These are phyloP conservation scores for Hypercompe scribonia DNA, from an alignment of 2,888 invertebrate species.

Conservation along the genomic window DNA sequence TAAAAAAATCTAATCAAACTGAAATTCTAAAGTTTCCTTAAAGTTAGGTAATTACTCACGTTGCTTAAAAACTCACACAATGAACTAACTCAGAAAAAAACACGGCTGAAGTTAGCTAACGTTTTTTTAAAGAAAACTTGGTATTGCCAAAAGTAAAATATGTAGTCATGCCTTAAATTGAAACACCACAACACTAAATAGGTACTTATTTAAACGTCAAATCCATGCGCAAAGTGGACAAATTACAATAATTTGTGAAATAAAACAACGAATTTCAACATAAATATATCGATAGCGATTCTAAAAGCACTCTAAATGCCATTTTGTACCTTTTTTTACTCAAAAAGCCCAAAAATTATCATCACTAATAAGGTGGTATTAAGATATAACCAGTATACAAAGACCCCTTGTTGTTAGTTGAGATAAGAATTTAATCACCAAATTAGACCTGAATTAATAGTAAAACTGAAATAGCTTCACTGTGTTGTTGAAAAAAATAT, in stretches of 20 bases:
- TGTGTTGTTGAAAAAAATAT: background rate
- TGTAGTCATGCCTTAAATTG: constrained; percentile 5
- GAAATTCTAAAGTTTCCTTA: too few species aligned
- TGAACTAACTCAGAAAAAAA: background rate
- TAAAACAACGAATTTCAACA: constrained; percentile 69
- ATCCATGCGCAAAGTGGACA: constrained; percentile 41
- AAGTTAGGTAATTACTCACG: too few species aligned
- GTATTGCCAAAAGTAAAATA: constrained; percentile 10
- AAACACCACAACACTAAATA: constrained; percentile 21
- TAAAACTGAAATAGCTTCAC: background rate
- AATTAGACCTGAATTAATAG: background rate
- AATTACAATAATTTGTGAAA: constrained; percentile 56
- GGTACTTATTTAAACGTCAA: constrained; percentile 49
- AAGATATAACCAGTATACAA: constrained; percentile 52
- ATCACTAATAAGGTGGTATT: constrained; percentile 77
- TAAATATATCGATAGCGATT: constrained; percentile 82
- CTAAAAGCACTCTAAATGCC: constrained; percentile 82
- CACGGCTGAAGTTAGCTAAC: too few species aligned
- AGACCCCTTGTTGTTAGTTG: constrained; percentile 45
- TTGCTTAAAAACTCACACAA: too few species aligned
- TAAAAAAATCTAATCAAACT: too few species aligned
- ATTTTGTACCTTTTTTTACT: constrained; percentile 67
- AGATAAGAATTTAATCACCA: background rate
- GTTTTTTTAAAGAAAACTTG: too few species aligned
- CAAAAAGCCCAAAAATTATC: constrained; percentile 80